Base-by-base conservation (phyloP, 1,140 invertebrate genomes). In the Carposina sasakii region DNA sequence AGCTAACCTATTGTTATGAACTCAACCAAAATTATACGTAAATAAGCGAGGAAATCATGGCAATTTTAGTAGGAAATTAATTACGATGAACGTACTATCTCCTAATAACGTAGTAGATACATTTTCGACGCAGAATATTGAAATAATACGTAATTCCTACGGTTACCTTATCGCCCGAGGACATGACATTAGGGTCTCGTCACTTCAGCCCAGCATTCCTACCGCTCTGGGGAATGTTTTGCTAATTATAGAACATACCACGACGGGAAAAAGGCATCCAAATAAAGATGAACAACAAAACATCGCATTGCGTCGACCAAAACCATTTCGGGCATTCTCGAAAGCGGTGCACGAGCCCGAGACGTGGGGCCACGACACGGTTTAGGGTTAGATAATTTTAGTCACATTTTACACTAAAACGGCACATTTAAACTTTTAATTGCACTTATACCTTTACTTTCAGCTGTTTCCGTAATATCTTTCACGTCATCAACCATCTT, bases 401-500 rank as follows among this genome's bases (percentile, higher is more conserved):
- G 76, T 74, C 78, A 78, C 78, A 74, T 78, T 74, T 74, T 76
- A 76, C 75, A 81, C 73, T 72, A 72, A 67, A 78, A 76, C 74
- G 55, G 53, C 73, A 82, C 78, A 65, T 75, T 76, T 71, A 47
- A 68, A 79, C 71, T 76, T 66, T n/a, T 73, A 72, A 82, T 78
- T 76, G 61, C 75, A 81, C 76, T 67, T 66, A 69, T 82, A 82
- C 78, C 78, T 82, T 78, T 81, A 70, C 73, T 77, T 78, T 82
- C 78, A 73, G 78, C 78, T 75, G 78, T 82, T 82, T 82, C 78
- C 63, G 68, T 74, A 71, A 78, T 73, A 76, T 82, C 70, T 77
- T 74, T 81, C 78, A 81, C 78, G 78, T 82, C 78, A 81, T 81
- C 76, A 78, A 81, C 78, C 78, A 82, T 82, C 73, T 82, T 82